Percentiles rank a stretch among this genome's conserved stretches.
These are phyloP conservation scores for Puma concolor DNA, from an alignment of 2,113 vertebrate species.

Conservation along the genomic window DNA sequence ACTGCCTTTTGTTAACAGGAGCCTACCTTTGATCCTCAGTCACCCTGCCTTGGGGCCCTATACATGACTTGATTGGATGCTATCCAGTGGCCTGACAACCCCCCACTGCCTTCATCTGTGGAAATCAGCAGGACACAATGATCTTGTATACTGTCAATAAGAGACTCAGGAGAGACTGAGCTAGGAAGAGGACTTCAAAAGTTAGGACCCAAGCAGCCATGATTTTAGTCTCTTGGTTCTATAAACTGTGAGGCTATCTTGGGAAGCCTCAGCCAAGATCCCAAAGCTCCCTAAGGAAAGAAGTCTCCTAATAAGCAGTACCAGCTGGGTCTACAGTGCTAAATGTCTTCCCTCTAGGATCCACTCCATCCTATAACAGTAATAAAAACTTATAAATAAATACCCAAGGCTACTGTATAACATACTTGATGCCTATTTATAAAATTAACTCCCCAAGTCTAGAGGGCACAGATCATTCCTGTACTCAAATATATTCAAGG, in stretches of 20 bases:
- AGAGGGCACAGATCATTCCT: background rate
- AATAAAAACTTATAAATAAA: slow-evolving; percentile 11
- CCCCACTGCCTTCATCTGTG: slow-evolving; percentile 83
- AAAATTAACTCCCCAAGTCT: background rate
- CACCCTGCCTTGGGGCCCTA: slow-evolving; percentile 83
- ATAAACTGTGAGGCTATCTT: background rate
- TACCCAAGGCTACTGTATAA: background rate
- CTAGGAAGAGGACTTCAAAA: background rate
- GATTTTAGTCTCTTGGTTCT: background rate
- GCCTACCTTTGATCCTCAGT: slow-evolving; percentile 83
- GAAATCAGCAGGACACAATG: slow-evolving; percentile 87
- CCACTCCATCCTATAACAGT: background rate
- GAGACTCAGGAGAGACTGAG: background rate
- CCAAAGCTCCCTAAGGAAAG: background rate
- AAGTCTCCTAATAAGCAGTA: background rate
- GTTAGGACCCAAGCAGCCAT: background rate
- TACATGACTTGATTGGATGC: slow-evolving; percentile 86
- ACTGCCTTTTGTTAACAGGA: slow-evolving; percentile 70
- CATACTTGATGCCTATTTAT: background rate
- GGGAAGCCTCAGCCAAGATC: background rate
- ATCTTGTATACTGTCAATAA: slow-evolving; percentile 88
- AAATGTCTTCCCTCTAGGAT: background rate
- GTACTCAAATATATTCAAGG: background rate
- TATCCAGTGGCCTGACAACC: slow-evolving; percentile 83
- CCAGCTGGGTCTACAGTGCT: background rate